Base-by-base conservation (phyloP, 2,113 vertebrate species). In the Lophochroa leadbeateri region DNA sequence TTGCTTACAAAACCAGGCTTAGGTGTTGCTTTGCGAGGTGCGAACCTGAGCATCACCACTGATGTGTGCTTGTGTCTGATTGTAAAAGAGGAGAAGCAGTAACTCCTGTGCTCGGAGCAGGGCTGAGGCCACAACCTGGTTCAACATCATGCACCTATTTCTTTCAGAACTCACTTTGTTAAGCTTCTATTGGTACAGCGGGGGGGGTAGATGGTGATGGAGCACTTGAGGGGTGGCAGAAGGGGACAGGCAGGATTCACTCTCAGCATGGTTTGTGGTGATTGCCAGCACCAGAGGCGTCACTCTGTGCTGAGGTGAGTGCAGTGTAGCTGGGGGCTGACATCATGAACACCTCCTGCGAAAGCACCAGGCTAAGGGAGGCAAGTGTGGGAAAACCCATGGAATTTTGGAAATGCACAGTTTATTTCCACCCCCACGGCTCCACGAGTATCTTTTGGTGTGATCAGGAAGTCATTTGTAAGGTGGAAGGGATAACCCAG, bases 391-490 rank as follows among this genome's bases (percentile, higher is more conserved):
- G 57, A n/a, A 24, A 58, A 58, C 6, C 13, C 33, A 35, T 58
- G 57, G 57, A 35, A 35, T 35, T 35, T 21, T 35, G 33, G 33
- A 58, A 58, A 58, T 35, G 57, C 13, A 58, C 33, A 35, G 10
- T 4, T n/a, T 58, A 15, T 35, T n/a, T 5, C 33, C 33, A 33
- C 33, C 33, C 8, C 52, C 11, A 8, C 0, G 1, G 31, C 31
- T 57, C 31, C 53, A 57, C 1, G 18, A 20, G 53, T 33, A 57
- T 57, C 53, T 57, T 33, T 33, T 33, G 33, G 13, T 6, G 33
- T 58, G 57, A 6, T 35, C 57, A 58, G 8, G 13, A n/a, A n/a
- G 23, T 35, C 33, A n/a, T n/a, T n/a, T 58, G 55, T 13, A 23
- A 24, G 20, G 21, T 58, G 57, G 33, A n/a, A 58, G 33, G 33